Evolutionary conservation across 2,888 invertebrate species (phyloP), one percentile per base, ranked within the genome.

Genomic region (Lepetodrilus schrolli): DNA sequence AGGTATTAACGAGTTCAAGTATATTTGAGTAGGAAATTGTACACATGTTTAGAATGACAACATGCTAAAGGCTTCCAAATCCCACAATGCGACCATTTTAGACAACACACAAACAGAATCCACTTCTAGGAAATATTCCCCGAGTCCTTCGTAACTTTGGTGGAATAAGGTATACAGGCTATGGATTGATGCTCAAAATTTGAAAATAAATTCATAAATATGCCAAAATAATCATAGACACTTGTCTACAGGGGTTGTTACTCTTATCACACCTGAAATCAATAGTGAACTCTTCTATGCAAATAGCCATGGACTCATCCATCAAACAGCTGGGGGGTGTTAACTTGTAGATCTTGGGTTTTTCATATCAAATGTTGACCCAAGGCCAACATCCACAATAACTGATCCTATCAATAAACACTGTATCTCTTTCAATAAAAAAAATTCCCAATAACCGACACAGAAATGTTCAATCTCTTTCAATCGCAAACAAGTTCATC

Each of bases 1-100:
- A n/a, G 58, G 58, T 58, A 58, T 58, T 58, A 58, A 30, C 58
- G 58, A 58, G 58, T 58, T 58, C 58, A 58, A 58, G 58, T 58
- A 58, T 58, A 58, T 58, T 58, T 58, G 58, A 58, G 58, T 58
- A 26, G 58, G 58, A 58, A 58, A 58, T 58, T 58, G 58, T 58
- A 58, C 58, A 34, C 58, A 58, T 34, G 34, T 30, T 17, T 58
- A 58, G 58, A 58, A 58, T 58, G 58, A 30, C 58, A 23, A 34
- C 58, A 58, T 58, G 58, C 34, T 58, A 58, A 34, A 26, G n/a
- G 30, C 58, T 43, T 17, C 43, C 13, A 43, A 17, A 43, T 10
- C 43, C 43, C 13, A 17, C 43, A 43, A 43, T 43, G 43, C 43
- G n/a, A 17, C 43, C 43, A 43, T 43, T 43, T 43, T 43, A 13